Base-by-base conservation (phyloP, 1,140 invertebrate genomes). In the Lutraria rhynchaena region DNA sequence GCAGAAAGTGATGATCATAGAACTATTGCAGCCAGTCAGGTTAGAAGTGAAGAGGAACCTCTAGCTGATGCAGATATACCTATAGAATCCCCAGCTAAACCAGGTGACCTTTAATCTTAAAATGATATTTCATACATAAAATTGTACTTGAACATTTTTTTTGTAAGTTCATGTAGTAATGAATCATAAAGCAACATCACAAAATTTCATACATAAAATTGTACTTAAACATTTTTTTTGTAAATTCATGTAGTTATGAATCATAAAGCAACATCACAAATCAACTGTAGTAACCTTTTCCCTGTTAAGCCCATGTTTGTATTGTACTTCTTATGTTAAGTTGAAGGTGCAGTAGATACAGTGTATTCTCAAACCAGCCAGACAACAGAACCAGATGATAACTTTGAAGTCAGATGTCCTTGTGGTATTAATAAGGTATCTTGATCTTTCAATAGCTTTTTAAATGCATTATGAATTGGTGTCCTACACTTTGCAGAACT, bases 401-500 rank as follows among this genome's bases (percentile, higher is more conserved):
- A 90, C n/a, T 84, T 85, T 33, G 83, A 71, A 63, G 91, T 92
- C 1, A 81, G 88, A 74, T 92, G 91, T 81, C 89, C 89, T 35
- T 92, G 91, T 90, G 91, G 91, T 24, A 89, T 87, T 63, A 91
- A 92, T 89, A 90, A 92, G 88, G 91, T 92, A 86, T 37, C 37
- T 41, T 7, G 37, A 5, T 41, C 15, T 41, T 5, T 41, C 15
- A 41, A n/a, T n/a, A n/a, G n/a, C n/a, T n/a, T n/a, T n/a, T n/a
- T n/a, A n/a, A n/a, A n/a, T n/a, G n/a, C n/a, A n/a, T n/a, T n/a
- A n/a, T n/a, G n/a, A n/a, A n/a, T n/a, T n/a, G n/a, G n/a, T n/a
- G n/a, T n/a, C n/a, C n/a, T n/a, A n/a, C n/a, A n/a, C n/a, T n/a
- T n/a, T n/a, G n/a, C n/a, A n/a, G n/a, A n/a, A n/a, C n/a, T n/a